Evolutionary conservation across 2,888 invertebrate species (phyloP).

Genomic region (Drosophila testacea): DNA sequence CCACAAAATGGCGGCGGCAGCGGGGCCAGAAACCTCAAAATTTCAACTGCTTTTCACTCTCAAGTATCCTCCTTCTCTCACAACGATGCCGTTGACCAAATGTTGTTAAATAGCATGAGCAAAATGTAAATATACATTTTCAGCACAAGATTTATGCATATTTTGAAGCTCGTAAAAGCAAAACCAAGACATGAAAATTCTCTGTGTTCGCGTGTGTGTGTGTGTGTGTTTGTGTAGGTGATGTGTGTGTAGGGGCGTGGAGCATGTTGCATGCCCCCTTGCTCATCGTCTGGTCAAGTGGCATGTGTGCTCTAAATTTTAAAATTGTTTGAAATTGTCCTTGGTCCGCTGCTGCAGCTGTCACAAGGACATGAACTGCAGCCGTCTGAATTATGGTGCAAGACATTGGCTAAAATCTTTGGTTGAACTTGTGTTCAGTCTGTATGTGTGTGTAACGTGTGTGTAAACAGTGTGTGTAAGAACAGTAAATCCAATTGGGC

Average conservation of each 20-base stretch:
- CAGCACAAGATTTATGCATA: constrained; percentile 79
- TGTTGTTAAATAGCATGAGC: constrained; percentile 81
- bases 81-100: constrained; percentile 69
- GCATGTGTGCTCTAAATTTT: constrained; percentile 74
- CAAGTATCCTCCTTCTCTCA: constrained; percentile 7
- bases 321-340: constrained; percentile 74
- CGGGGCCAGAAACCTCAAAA: constrained; percentile 51
- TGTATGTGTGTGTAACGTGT: constrained; percentile 15
- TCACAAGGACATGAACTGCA: constrained; percentile 81
- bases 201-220: constrained; percentile 8
- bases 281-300: constrained; percentile 17
- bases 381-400: constrained; percentile 58
- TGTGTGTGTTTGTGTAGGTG: neutral
- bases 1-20: constrained; percentile 52
- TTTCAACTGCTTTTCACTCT: constrained; percentile 46
- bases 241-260: constrained; percentile 2
- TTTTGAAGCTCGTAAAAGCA: constrained; percentile 63
- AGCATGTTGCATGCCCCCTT: constrained; percentile 5
- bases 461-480: constrained; percentile 18
- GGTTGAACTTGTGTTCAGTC: constrained; percentile 31
- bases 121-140: constrained; percentile 82
- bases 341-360: constrained; percentile 68
- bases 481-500: constrained; percentile 45
- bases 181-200: constrained; percentile 46
- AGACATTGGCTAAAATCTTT: constrained; percentile 65